phyloP scores from a whole-genome alignment of 2,113 vertebrate species.

The Oxyruncus cristatus region DNA sequence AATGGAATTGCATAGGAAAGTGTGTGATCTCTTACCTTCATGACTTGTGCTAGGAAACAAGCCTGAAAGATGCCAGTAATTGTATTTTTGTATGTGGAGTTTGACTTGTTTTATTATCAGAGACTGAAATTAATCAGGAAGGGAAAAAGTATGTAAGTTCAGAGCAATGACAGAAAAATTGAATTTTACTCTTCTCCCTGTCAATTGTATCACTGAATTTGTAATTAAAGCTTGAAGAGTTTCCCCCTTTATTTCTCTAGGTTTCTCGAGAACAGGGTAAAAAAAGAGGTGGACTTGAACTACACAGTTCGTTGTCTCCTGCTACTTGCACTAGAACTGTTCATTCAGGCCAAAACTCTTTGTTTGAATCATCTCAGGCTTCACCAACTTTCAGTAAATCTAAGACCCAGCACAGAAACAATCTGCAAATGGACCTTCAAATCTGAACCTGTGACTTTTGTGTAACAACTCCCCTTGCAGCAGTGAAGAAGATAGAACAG shows the following conservation, averaged over 20 bases:
- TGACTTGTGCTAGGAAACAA: neutral
- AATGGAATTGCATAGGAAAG: neutral
- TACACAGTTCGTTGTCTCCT: neutral
- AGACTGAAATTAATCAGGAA: neutral
- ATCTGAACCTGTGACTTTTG: neutral
- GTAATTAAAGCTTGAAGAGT: neutral
- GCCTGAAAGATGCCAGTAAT: neutral
- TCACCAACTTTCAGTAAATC: neutral
- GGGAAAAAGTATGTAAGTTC: neutral
- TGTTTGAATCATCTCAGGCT: neutral
- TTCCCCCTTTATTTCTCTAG: neutral
- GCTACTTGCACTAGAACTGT: neutral
- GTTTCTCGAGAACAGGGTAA: neutral
- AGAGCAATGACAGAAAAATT: neutral
- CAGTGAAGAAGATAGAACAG: neutral
- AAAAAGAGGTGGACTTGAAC: neutral
- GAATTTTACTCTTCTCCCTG: neutral
- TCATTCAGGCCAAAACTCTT: neutral
- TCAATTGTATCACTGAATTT: neutral
- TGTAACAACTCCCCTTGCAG: rapidly evolving
- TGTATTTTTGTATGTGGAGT: neutral
- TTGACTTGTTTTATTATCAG: neutral
- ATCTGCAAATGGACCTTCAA: neutral
- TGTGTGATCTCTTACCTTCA: neutral
- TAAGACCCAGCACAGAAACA: neutral